A percentile compares a stretch with the other conserved stretches of the same genome.
Evolutionary conservation across 37 sponge, comb jelly and placozoan genomes (phyloP).

Genomic region (Mnemiopsis leidyi): DNA sequence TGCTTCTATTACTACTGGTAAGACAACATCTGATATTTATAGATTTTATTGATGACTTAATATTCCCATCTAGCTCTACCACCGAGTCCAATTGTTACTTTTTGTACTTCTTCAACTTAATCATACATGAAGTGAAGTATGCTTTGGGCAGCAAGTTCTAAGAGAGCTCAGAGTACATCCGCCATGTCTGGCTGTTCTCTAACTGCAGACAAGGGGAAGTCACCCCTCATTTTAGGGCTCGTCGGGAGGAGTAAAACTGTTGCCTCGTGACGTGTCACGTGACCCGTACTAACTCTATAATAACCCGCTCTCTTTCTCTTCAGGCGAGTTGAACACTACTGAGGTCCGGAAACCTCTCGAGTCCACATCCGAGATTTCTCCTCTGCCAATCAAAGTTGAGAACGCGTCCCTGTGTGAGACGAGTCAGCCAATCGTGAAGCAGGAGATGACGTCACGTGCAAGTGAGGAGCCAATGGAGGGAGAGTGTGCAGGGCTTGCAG

Average conservation of each 20-base stretch:
- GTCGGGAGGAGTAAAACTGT: not conserved
- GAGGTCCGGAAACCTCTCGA: slow-evolving; percentile 25
- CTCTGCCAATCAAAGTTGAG: not conserved
- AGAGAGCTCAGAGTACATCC: not conserved
- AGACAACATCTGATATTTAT: no score
- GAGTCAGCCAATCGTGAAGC: slow-evolving; percentile 6
- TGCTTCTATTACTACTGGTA: no score
- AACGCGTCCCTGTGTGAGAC: not conserved
- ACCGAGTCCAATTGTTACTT: no score
- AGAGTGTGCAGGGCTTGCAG: not conserved
- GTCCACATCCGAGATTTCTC: not conserved
- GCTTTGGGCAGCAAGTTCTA: not conserved
- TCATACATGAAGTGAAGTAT: no score
- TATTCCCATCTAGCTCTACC: no score
- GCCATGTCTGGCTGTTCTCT: not conserved
- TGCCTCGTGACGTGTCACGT: not conserved
- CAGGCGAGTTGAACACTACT: not conserved
- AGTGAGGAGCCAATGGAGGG: not conserved
- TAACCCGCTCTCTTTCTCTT: slow-evolving; percentile 6
- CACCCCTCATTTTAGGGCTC: not conserved
- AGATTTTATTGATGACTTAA: no score
- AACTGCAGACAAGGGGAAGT: not conserved
- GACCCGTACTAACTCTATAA: not conserved
- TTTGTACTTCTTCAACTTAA: no score
- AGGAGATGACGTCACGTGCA: not conserved